Evolutionary conservation across 2,797 vertebrate species (phyloP).

Genomic region (Cryptoprocta ferox): DNA sequence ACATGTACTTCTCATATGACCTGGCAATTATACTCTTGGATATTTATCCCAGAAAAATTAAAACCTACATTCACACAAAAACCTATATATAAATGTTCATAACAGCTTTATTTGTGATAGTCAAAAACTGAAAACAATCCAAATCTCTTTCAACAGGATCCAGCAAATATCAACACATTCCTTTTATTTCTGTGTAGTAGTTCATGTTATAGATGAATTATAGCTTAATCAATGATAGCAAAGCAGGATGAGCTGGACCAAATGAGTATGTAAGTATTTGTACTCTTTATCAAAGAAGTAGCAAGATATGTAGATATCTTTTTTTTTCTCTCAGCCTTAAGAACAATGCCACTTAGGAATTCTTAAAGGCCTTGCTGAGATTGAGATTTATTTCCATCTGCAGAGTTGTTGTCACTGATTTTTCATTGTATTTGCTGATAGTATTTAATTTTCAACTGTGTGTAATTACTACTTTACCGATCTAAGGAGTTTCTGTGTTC

Average conservation of each 20-base stretch:
- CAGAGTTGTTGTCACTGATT: neutral
- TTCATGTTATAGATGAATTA: neutral
- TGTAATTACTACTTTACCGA: neutral
- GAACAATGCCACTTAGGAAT: neutral
- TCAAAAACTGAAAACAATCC: neutral
- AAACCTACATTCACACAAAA: slow-evolving; percentile 16
- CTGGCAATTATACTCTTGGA: neutral
- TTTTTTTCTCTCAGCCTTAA: neutral
- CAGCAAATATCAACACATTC: neutral
- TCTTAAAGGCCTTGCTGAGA: slow-evolving; percentile 13
- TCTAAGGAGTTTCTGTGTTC: slow-evolving; percentile 43
- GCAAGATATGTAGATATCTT: neutral
- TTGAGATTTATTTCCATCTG: slow-evolving; percentile 25
- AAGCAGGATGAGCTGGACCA: slow-evolving; percentile 93
- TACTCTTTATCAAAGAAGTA: slow-evolving; percentile 33
- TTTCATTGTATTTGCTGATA: slow-evolving; percentile 40
- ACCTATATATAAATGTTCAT: neutral
- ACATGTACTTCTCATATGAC: neutral
- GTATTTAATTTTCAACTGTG: neutral
- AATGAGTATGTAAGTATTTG: slow-evolving; percentile 92
- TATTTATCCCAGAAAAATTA: neutral
- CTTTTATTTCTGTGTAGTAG: neutral
- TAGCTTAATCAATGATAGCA: slow-evolving; percentile 82
- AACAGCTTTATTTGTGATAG: slow-evolving; percentile 39
- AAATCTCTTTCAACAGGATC: neutral